phyloP scores from a whole-genome alignment of 2,797 vertebrate species.

The Mus minutoides region DNA sequence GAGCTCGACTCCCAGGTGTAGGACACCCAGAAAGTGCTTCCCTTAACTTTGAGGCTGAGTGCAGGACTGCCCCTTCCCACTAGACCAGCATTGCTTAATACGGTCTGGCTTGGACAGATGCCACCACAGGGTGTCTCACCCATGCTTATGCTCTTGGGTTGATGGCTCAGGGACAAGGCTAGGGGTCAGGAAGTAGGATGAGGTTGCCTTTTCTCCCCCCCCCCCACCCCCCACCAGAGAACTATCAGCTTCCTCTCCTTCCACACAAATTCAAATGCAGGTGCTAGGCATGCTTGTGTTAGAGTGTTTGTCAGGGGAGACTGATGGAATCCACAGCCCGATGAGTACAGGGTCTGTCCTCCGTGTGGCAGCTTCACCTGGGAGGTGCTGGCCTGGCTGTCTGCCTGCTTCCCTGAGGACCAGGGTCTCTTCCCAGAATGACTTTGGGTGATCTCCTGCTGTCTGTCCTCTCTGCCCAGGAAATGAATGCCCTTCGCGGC shows the following conservation, averaged over 20 bases:
- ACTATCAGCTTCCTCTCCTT: not conserved
- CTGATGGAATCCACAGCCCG: not conserved
- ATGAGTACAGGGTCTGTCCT: fast-evolving
- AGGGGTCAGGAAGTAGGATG: not conserved
- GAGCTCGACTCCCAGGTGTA: fast-evolving
- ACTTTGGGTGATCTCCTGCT: slow-evolving; percentile 86
- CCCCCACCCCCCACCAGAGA: fast-evolving
- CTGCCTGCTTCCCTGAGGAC: not conserved
- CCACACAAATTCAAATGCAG: not conserved
- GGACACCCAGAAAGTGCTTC: not conserved
- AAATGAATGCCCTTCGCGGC: slow-evolving; percentile 84
- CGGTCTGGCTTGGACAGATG: not conserved
- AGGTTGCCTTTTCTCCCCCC: not conserved
- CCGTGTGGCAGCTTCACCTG: not conserved
- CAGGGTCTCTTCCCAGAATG: slow-evolving; percentile 69
- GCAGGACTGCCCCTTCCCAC: too few relatives aligned
- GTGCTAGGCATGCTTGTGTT: fast-evolving
- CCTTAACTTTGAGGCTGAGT: not conserved
- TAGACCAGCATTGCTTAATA: not conserved
- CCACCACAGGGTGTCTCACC: not conserved
- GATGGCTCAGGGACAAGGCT: not conserved
- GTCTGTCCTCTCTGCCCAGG: slow-evolving; percentile 86
- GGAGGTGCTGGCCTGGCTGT: not conserved
- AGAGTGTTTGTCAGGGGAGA: not conserved
- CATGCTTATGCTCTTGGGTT: fast-evolving